Evolutionary conservation across 2,888 invertebrate species (phyloP).

Genomic region (Apamea epomidion): DNA sequence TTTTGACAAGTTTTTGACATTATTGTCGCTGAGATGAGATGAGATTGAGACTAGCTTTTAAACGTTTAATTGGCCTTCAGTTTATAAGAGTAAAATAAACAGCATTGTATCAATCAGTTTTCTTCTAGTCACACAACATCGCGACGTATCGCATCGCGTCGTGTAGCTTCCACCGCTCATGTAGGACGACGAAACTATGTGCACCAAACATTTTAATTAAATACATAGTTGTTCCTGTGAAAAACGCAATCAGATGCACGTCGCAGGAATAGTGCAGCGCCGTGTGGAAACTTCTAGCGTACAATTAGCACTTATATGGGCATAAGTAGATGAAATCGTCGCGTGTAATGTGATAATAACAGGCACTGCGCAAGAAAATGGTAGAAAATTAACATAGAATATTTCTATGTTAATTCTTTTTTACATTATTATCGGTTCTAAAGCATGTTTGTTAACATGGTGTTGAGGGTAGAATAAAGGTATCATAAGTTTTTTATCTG

Average conservation of each 20-base stretch:
- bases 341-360: constrained; percentile 39
- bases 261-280: constrained; percentile 18
- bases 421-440: background rate
- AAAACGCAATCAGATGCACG: constrained; percentile 48
- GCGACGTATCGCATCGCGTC: background rate
- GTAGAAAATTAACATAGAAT: constrained; percentile 34
- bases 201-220: constrained; percentile 41
- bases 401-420: background rate
- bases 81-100: background rate
- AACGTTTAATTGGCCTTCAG: too few species aligned
- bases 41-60: background rate
- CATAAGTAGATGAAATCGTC: constrained; percentile 48
- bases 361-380: constrained; percentile 21
- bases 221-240: constrained; percentile 54
- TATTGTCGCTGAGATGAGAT: background rate
- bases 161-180: background rate
- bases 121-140: background rate
- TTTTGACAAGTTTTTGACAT: background rate
- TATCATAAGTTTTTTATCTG: background rate
- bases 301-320: constrained; percentile 54
- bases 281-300: constrained; percentile 33
- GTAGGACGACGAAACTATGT: background rate
- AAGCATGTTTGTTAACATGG: background rate
- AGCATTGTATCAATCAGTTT: background rate
- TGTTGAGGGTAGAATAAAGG: background rate